Evolutionary conservation across 2,113 vertebrate genomes (phyloP).

Genomic region (Cheirogaleus medius): DNA sequence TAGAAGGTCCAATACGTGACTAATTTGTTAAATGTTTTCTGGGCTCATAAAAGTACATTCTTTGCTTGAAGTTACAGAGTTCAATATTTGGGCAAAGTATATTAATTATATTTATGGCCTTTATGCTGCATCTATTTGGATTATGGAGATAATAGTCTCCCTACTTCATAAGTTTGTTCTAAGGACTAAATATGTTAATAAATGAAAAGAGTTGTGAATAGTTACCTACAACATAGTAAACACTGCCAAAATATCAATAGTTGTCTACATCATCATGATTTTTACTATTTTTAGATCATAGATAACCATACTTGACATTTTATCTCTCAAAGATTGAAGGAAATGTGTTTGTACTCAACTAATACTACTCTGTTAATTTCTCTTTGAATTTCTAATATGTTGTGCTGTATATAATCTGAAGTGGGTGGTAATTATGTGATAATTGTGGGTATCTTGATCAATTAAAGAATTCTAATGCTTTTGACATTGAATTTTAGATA

Average conservation of each 20-base stretch:
- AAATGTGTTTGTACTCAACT: background rate
- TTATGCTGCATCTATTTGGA: background rate
- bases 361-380: background rate
- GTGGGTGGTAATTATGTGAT: background rate
- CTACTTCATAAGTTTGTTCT: background rate
- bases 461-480: background rate
- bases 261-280: background rate
- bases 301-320: background rate
- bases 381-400: background rate
- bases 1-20: background rate
- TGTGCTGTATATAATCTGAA: background rate
- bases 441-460: background rate
- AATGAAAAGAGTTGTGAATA: background rate
- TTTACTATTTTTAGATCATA: background rate
- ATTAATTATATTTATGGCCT: background rate
- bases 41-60: background rate
- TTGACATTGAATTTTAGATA: background rate
- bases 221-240: background rate
- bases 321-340: background rate
- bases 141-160: background rate
- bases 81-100: background rate
- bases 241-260: background rate
- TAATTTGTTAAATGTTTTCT: background rate
- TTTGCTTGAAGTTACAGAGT: background rate
- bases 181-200: background rate